Evolutionary conservation across 1,140 invertebrate species (phyloP), one percentile per base, ranked within the genome.

Genomic region (Drosophila lacertosa): DNA sequence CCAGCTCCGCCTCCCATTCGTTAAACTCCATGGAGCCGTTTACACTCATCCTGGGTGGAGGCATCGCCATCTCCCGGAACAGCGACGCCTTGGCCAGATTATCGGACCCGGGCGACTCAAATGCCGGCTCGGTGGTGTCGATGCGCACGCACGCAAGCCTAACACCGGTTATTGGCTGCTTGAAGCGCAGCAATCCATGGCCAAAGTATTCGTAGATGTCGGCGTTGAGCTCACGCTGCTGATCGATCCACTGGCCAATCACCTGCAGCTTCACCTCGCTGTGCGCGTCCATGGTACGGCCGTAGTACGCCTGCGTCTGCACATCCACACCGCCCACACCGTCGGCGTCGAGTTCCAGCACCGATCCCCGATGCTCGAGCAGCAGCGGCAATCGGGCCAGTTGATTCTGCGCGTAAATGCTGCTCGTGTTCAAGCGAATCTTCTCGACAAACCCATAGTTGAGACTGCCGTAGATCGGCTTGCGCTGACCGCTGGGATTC

Each of bases 201-300:
- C 89, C 89, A 37, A 66, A 90, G 29, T 90, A 90, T 54, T 90
- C 89, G 48, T 80, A 89, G 32, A 90, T 74, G 35, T 90, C 89
- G n/a, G 89, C 89, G 16, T 20, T 71, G 7, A 90, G 89, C 37
- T 82, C 63, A 3, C 84, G 66, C n/a, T 75, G 78, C 65, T 89
- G 77, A 54, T 90, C 89, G 2, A 74, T 69, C 89, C 89, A 90
- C 37, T 90, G 89, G 3, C 89, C 89, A 62, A 89, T 83, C 18
- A 90, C 64, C 45, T 90, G 83, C 0, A 90, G 63, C 15, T 77
- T 77, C 2, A 90, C 89, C 26, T 86, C 84, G 16, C 74, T 90
- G 16, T 62, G 54, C 4, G 89, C 42, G 40, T 90, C 89, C 89
- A 90, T 90, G 15, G 60, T 75, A 37, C 89, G 89, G 1, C 89